Evolutionary conservation across 2,113 vertebrate species (phyloP).

Genomic region (Lepisosteus osseus): DNA sequence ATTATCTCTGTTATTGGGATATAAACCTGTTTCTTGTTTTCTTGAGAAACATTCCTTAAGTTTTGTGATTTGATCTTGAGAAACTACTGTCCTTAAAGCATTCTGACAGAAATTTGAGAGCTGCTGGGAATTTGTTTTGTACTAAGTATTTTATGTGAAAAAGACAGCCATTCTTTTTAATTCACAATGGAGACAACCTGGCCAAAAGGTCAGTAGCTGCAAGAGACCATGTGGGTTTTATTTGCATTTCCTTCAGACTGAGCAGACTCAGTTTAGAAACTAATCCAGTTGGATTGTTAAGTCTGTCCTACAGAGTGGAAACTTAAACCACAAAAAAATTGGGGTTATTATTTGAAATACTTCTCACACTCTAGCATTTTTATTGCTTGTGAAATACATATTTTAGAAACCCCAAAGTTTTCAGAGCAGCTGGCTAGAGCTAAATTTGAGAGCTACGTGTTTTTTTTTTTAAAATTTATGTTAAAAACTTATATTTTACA

Average conservation of each 20-base stretch:
- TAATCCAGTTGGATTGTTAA: conserved; percentile 7
- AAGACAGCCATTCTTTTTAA: background rate
- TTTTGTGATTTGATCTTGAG: background rate
- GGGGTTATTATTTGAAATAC: background rate
- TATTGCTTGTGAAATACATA: background rate
- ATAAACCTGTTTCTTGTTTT: too few species aligned
- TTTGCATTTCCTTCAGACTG: conserved; percentile 7
- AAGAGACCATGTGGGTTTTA: conserved; percentile 10
- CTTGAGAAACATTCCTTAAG: background rate
- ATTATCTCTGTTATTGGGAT: too few species aligned
- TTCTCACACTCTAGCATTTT: background rate
- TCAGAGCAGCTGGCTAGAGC: background rate
- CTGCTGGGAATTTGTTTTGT: background rate
- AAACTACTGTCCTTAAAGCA: background rate
- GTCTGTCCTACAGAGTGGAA: conserved; percentile 7
- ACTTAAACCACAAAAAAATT: background rate
- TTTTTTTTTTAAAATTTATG: background rate
- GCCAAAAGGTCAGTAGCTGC: background rate
- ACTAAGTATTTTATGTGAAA: background rate
- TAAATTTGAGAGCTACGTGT: background rate
- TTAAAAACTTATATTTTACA: conserved; percentile 34
- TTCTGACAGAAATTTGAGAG: background rate
- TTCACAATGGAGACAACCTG: background rate
- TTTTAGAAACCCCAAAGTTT: background rate
- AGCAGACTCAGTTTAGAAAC: background rate